Evolutionary conservation across 2,797 vertebrate genomes (phyloP).

Genomic region (Macrochelys suwanniensis): DNA sequence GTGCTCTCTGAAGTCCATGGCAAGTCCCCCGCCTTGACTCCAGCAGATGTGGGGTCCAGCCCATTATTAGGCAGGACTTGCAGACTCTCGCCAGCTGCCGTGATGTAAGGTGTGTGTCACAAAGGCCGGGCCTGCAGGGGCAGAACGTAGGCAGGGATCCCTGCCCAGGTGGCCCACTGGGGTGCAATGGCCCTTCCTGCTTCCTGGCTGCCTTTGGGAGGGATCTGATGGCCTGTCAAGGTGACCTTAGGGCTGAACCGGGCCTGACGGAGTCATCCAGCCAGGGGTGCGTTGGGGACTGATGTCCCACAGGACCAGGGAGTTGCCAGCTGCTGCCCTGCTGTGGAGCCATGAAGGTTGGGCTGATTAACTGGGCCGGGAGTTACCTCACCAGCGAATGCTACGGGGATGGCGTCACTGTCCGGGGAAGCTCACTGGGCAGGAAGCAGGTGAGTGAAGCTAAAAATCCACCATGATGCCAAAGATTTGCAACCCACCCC

Average conservation of each 20-base stretch:
- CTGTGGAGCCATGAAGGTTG: constrained; percentile 61
- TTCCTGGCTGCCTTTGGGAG: neutral
- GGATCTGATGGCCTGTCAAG: constrained; percentile 56
- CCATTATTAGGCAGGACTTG: neutral
- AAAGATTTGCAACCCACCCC: neutral
- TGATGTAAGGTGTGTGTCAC: neutral
- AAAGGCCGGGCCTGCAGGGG: neutral
- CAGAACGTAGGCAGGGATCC: neutral
- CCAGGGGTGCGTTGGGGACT: neutral
- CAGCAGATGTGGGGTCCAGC: neutral
- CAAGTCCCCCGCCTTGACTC: neutral
- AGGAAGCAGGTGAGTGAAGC: constrained; percentile 67
- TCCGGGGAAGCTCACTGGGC: constrained; percentile 66
- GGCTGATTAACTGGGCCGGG: constrained; percentile 75
- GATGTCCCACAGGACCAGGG: neutral
- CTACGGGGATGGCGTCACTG: constrained; percentile 48
- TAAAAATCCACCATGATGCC: neutral
- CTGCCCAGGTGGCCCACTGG: constrained; percentile 6
- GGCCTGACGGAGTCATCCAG: constrained; percentile 6
- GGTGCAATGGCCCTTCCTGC: neutral
- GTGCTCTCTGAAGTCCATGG: neutral
- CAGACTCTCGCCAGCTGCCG: neutral
- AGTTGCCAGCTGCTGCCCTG: too few species aligned
- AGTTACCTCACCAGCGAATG: constrained; percentile 68
- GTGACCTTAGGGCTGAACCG: constrained; percentile 26